Conservation (phyloP, 2,888 invertebrate genomes). For the Tinea semifulvella region DNA sequence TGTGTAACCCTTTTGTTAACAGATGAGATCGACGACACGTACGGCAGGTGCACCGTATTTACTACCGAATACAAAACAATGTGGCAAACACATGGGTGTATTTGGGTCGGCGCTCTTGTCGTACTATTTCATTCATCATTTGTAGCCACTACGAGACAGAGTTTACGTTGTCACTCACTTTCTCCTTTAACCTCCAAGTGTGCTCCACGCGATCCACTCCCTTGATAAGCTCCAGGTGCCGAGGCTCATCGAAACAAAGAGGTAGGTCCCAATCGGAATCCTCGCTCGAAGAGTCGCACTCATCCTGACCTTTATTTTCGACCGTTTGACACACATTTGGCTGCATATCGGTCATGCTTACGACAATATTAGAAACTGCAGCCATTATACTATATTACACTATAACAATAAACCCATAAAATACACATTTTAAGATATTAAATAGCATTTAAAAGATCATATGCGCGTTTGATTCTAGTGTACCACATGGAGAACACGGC, state of each 20-base stretch:
- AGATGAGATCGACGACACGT: too few species aligned
- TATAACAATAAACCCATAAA: neutral
- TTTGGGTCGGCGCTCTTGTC: constrained; percentile 33
- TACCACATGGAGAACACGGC: neutral
- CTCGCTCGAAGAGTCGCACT: constrained; percentile 49
- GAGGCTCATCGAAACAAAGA: constrained; percentile 75
- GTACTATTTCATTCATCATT: neutral
- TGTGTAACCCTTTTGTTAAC: too few species aligned
- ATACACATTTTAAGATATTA: neutral
- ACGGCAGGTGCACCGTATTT: too few species aligned
- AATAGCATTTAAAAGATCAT: neutral
- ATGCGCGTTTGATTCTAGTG: neutral
- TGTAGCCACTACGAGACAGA: constrained; percentile 27
- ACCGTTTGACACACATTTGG: constrained; percentile 57
- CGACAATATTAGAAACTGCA: constrained; percentile 19
- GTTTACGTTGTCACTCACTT: constrained; percentile 69
- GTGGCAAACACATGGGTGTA: constrained; percentile 60
- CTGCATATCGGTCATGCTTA: constrained; percentile 63
- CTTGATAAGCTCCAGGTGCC: constrained; percentile 60
- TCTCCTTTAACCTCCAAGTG: constrained; percentile 93
- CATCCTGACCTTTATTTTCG: constrained; percentile 41
- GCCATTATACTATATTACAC: neutral
- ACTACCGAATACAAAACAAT: too few species aligned
- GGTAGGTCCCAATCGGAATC: constrained; percentile 74
- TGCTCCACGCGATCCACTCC: constrained; percentile 75